These are phyloP conservation scores for Drosophila auraria DNA, from an alignment of 1,140 invertebrate species.

Conservation along the genomic window DNA sequence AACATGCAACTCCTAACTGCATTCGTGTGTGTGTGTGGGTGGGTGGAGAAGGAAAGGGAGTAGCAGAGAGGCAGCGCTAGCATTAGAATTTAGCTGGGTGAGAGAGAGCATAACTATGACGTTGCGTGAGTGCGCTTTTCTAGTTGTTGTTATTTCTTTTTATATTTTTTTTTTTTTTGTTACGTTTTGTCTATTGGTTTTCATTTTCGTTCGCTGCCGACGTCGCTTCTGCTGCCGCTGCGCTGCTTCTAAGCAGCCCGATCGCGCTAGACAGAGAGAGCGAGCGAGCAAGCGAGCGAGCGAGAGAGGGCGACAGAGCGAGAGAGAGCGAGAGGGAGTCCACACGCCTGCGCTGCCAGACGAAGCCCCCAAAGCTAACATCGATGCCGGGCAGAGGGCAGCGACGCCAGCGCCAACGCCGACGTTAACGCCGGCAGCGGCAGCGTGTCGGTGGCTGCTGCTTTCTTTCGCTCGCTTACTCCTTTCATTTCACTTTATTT, in stretches of 20 bases:
- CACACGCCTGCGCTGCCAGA: slow-evolving; percentile 51
- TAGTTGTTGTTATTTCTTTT: slow-evolving; percentile 33
- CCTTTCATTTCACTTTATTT: slow-evolving; percentile 85
- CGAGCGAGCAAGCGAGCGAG: neutral
- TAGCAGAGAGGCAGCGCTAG: slow-evolving; percentile 27
- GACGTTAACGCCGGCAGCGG: slow-evolving; percentile 43
- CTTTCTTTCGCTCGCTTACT: slow-evolving; percentile 85
- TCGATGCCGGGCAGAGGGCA: slow-evolving; percentile 8
- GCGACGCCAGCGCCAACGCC: slow-evolving; percentile 25
- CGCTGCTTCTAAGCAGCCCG: slow-evolving; percentile 57
- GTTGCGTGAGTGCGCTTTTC: slow-evolving; percentile 45
- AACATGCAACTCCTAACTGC: slow-evolving; percentile 17
- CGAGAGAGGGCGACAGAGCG: neutral
- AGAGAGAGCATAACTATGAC: slow-evolving; percentile 74
- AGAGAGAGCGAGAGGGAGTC: slow-evolving; percentile 22
- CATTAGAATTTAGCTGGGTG: slow-evolving; percentile 4
- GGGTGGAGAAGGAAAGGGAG: slow-evolving; percentile 5
- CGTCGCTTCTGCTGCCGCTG: slow-evolving; percentile 21
- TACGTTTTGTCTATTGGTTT: slow-evolving; percentile 81
- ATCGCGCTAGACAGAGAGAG: slow-evolving; percentile 47
- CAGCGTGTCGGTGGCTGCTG: slow-evolving; percentile 77
- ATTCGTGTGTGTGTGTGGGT: neutral
- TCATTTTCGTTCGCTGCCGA: slow-evolving; percentile 79
- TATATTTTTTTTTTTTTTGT: slow-evolving; percentile 35
- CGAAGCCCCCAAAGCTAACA: slow-evolving; percentile 15